Evolutionary conservation across 2,113 vertebrate genomes (phyloP).

Genomic region (Centrocercus urophasianus): DNA sequence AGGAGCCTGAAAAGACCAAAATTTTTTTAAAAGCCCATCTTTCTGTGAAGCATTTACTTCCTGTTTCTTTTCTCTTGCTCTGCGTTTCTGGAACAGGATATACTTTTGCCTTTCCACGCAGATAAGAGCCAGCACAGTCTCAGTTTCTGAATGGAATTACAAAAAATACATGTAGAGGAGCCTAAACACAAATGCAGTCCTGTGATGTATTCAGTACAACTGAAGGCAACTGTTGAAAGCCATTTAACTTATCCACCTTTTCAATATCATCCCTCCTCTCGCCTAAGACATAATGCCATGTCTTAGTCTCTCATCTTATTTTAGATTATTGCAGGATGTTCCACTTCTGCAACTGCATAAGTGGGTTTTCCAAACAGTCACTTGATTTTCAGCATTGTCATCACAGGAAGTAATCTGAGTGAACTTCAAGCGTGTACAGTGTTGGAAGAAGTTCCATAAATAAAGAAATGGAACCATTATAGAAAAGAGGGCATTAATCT

Average conservation of each 20-base stretch:
- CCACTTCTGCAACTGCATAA: background rate
- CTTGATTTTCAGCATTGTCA: background rate
- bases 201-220: background rate
- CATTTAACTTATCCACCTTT: background rate
- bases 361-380: background rate
- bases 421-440: background rate
- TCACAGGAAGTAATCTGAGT: background rate
- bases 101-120: background rate
- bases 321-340: background rate
- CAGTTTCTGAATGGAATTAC: background rate
- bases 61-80: background rate
- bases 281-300: background rate
- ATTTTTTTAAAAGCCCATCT: background rate
- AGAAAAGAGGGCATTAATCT: background rate
- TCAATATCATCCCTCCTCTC: background rate
- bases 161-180: background rate
- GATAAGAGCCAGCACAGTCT: background rate
- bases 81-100: background rate
- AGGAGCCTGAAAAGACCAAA: conserved; percentile 83
- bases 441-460: background rate
- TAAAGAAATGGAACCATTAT: background rate
- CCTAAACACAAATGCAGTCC: background rate
- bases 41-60: background rate
- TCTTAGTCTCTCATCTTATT: background rate
- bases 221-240: background rate